Evolutionary conservation across 37 sponge, comb jelly and placozoan species (phyloP).

Genomic region (Sycon ciliatum): DNA sequence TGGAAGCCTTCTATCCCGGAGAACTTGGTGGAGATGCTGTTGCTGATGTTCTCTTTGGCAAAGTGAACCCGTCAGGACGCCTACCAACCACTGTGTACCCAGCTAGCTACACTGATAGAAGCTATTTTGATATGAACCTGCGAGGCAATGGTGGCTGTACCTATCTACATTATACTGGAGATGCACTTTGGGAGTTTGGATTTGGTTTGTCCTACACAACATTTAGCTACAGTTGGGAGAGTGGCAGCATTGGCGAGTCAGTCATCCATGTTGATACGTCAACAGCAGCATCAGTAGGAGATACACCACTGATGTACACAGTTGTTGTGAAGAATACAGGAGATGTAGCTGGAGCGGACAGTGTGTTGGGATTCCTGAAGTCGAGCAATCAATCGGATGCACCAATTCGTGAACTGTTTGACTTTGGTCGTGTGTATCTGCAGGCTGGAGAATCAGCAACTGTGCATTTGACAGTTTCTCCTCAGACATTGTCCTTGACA

Average conservation of each 20-base stretch:
- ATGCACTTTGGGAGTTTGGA: not conserved
- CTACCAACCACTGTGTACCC: conserved; percentile 39
- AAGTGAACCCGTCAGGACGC: conserved; percentile 47
- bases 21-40: conserved; percentile 52
- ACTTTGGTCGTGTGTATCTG: conserved; percentile 50
- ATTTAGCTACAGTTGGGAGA: not conserved
- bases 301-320: not conserved
- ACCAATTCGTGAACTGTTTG: conserved; percentile 55
- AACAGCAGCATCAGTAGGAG: not conserved
- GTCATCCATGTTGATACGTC: too few relatives aligned
- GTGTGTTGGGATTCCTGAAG: not conserved
- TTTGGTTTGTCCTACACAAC: not conserved
- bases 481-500: too few relatives aligned
- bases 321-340: not conserved
- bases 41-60: conserved; percentile 51
- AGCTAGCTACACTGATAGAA: not conserved
- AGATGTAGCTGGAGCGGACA: not conserved
- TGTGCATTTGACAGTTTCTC: not conserved
- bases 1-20: conserved; percentile 67
- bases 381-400: conserved; percentile 1
- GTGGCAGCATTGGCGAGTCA: not conserved
- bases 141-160: not conserved
- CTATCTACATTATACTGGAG: not conserved
- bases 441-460: not conserved
- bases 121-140: not conserved